Base-by-base conservation (phyloP, 2,113 vertebrate genomes). In the Andinoacara biseriatus region DNA sequence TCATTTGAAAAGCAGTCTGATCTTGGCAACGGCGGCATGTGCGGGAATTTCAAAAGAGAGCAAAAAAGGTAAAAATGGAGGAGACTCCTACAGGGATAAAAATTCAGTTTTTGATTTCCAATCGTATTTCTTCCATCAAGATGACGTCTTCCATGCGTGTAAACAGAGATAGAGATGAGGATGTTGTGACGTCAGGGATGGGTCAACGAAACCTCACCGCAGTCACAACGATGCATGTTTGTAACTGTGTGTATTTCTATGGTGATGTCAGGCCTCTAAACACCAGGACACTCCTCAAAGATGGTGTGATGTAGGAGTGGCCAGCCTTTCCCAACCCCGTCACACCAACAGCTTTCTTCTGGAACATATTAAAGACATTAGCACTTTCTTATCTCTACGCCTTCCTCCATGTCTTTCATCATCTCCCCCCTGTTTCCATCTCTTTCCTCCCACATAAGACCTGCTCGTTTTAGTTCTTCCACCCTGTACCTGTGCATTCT, bases 321-420 rank as follows among this genome's bases (percentile, higher is more conserved):
- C 78, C 72, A 54, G 81, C 76, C 79, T 77, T 76, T 78, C 59
- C 43, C 58, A 67, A 63, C 56, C 49, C 72, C 52, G 0, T 57
- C 31, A 46, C 76, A 80, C 40, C 67, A 52, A 40, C 38, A 60
- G 78, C 90, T 91, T 86, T 92, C 87, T 91, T 90, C 84, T 91
- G 84, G 81, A 89, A 58, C 0, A 31, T 79, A 90, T 93, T 90
- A 89, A 69, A 88, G 82, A 88, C 89, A 91, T 88, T 88, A 89
- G 76, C 82, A 85, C 81, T 83, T 85, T 89, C 88, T 93, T 93
- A 93, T 93, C 91, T 90, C 61, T 46, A 33, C 7, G 15, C 72
- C 85, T 85, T 84, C 89, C 83, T 86, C 58, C 20, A 1, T 7
- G 11, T 92, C 89, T 89, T 78, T 87, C 84, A 87, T 24, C 83